Evolutionary conservation across 2,113 vertebrate species (phyloP), one percentile per base, ranked within the genome.

Genomic region (Pipra filicauda): DNA sequence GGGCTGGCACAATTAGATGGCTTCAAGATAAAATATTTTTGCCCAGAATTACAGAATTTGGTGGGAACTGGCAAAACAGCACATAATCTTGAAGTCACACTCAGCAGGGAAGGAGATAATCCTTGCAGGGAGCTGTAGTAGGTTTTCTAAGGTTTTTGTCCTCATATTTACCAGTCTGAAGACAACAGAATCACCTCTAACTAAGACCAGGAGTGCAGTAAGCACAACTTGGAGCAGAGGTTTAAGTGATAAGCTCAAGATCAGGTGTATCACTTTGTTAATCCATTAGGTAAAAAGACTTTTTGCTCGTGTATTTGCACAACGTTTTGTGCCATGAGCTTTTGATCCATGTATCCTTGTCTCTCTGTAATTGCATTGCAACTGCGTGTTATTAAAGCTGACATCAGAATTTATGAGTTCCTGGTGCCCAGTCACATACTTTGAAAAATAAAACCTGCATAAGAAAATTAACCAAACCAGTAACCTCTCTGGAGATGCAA

Each of bases 391-490:
- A 13, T 81, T 86, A 72, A 67, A 93, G 23, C 61, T 75, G 57
- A 78, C 20, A 41, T 31, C 22, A 86, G 72, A 75, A 78, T 88
- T 90, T 48, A 49, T 26, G 54, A 78, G 22, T 54, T 52, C 4
- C 18, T 65, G n/a, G 19, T 78, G 81, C 59, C 54, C 54, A 62
- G 49, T 30, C 55, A 23, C 11, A 33, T 87, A 44, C 65, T 92
- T 85, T 77, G 87, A 94, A 82, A 71, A 84, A 28, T 46, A 70
- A 89, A 69, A 49, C 54, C 49, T 39, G 46, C 41, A 69, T 72
- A 84, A 94, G 35, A 41, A 87, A 97, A 91, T 91, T 64, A 84
- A 89, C 61, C 55, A 74, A 83, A 39, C 48, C 73, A 85, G 30
- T 43, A 52, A 43, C 67, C 43, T 62, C 30, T 85, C 31, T 69